These are phyloP conservation scores for Tenodera sinensis DNA, from an alignment of 2,888 invertebrate species.

Conservation along the genomic window DNA sequence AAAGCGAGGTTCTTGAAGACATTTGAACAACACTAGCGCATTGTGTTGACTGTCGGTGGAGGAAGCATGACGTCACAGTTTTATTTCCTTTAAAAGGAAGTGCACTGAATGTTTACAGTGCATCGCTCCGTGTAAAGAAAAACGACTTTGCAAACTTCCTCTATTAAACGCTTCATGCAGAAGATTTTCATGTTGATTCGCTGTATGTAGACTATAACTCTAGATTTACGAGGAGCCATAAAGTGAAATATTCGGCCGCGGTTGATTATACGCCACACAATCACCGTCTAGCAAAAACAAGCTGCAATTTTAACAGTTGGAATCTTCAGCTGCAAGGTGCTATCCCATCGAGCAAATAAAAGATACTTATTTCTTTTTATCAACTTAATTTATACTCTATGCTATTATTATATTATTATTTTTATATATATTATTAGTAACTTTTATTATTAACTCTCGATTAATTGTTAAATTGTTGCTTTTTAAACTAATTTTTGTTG, in stretches of 20 bases:
- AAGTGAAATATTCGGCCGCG: neutral
- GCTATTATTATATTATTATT: too few species aligned
- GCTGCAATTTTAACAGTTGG: neutral
- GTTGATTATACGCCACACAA: neutral
- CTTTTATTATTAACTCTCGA: too few species aligned
- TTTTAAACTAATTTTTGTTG: too few species aligned
- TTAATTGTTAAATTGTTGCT: too few species aligned
- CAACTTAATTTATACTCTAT: too few species aligned
- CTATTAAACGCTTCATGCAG: neutral
- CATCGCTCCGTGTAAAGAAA: neutral
- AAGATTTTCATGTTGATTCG: neutral
- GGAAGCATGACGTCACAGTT: neutral
- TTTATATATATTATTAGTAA: too few species aligned
- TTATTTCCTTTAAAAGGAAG: neutral
- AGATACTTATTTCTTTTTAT: too few species aligned
- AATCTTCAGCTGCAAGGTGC: too few species aligned
- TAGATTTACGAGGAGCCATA: neutral
- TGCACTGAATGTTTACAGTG: neutral
- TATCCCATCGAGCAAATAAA: too few species aligned
- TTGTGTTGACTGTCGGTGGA: neutral
- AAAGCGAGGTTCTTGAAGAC: neutral
- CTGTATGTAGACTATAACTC: neutral
- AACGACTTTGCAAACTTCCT: neutral
- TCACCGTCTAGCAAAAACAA: neutral
- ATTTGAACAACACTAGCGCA: neutral